phyloP scores from a whole-genome alignment of 2,888 invertebrate species.

The Amorpha juglandis region DNA sequence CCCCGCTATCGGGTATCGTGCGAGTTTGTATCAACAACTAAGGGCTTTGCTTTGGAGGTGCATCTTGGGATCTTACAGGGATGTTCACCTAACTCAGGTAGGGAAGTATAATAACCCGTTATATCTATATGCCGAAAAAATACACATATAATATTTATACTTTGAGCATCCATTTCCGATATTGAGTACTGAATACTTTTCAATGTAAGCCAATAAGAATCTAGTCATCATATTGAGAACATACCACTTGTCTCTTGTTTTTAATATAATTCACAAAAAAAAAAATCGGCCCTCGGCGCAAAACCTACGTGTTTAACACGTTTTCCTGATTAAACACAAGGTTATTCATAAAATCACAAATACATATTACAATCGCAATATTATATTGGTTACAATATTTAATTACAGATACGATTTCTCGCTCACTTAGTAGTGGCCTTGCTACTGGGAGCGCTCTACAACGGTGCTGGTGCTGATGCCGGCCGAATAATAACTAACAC shows the following conservation, averaged over 20 bases:
- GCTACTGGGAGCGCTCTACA: slow-evolving; percentile 83
- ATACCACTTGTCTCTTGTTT: no score
- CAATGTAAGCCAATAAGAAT: no score
- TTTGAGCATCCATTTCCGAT: no score
- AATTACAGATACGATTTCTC: slow-evolving; percentile 71
- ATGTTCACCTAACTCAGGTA: slow-evolving; percentile 76
- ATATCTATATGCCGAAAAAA: background rate
- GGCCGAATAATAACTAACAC: slow-evolving; percentile 82
- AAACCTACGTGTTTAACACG: no score
- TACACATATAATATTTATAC: no score
- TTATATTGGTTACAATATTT: slow-evolving; percentile 1
- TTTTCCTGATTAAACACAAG: no score
- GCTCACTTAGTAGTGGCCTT: slow-evolving; percentile 83
- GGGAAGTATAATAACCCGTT: background rate
- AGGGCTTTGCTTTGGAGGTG: slow-evolving; percentile 69
- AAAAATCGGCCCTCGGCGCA: no score
- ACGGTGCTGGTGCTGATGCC: slow-evolving; percentile 84
- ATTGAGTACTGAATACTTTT: no score
- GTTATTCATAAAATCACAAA: no score
- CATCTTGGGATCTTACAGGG: slow-evolving; percentile 64
- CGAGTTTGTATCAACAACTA: slow-evolving; percentile 62
- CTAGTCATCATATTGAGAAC: no score
- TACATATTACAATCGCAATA: background rate
- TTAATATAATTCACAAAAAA: no score
- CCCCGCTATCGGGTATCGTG: slow-evolving; percentile 51